phyloP scores from a whole-genome alignment of 35 echinoderm and acorn worm genomes.

The Hemicentrotus pulcherrimus region DNA sequence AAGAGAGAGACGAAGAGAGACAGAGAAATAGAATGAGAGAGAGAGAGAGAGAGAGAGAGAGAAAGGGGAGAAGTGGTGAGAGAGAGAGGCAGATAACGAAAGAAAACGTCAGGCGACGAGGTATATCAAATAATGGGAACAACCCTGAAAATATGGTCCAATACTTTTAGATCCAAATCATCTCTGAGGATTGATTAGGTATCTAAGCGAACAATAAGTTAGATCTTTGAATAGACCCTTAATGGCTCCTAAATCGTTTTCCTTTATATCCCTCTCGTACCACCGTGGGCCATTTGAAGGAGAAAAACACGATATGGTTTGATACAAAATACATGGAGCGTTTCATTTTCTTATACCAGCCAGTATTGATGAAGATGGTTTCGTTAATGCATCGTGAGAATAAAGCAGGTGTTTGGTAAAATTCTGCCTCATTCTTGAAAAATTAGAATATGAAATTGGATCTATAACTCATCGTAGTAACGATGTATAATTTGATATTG shows the following conservation, averaged over 20 bases:
- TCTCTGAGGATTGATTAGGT: background rate
- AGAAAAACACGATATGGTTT: background rate
- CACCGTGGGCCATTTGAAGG: background rate
- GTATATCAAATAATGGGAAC: no score
- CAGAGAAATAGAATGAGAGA: no score
- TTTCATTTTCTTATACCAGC: background rate
- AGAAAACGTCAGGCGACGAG: no score
- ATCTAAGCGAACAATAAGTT: background rate
- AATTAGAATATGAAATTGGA: background rate
- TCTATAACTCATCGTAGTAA: background rate
- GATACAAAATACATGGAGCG: background rate
- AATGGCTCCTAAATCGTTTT: slow-evolving; percentile 5
- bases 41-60: no score
- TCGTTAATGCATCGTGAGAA: background rate
- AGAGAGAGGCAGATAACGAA: no score
- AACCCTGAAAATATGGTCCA: no score
- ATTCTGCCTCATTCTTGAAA: background rate
- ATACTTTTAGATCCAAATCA: no score
- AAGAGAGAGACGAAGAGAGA: background rate
- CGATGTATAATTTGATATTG: no score
- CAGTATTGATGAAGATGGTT: background rate
- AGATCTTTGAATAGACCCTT: background rate
- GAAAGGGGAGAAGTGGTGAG: no score
- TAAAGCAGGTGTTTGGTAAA: background rate
- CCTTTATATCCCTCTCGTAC: background rate